These are phyloP conservation scores for Cataglyphis livida DNA, from an alignment of 2,888 invertebrate species.

Conservation along the genomic window DNA sequence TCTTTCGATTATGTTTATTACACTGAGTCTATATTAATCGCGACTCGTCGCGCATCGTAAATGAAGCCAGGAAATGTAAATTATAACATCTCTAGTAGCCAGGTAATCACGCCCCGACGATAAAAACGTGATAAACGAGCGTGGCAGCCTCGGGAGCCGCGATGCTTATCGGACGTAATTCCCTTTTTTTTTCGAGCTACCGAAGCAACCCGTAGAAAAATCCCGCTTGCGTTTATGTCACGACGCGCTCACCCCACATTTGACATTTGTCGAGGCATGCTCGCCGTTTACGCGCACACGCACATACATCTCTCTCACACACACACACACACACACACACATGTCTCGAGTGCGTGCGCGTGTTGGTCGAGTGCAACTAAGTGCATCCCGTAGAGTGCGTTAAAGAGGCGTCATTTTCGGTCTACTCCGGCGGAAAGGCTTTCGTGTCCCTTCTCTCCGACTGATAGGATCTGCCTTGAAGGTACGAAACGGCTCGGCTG, in stretches of 20 bases:
- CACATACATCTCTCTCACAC: not conserved
- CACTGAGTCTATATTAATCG: slow-evolving; percentile 55
- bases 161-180: slow-evolving; percentile 73
- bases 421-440: slow-evolving; percentile 58
- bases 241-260: slow-evolving; percentile 46
- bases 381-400: slow-evolving; percentile 63
- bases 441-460: slow-evolving; percentile 23
- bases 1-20: slow-evolving; percentile 64
- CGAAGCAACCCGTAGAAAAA: slow-evolving; percentile 67
- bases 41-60: slow-evolving; percentile 32
- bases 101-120: slow-evolving; percentile 75
- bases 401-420: slow-evolving; percentile 68
- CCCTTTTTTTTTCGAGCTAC: slow-evolving; percentile 63
- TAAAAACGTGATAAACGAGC: slow-evolving; percentile 78
- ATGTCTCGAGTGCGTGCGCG: not conserved
- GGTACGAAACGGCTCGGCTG: slow-evolving; percentile 47
- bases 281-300: slow-evolving; percentile 11
- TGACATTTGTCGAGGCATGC: slow-evolving; percentile 40
- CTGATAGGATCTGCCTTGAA: slow-evolving; percentile 65
- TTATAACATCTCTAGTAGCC: slow-evolving; percentile 70
- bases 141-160: slow-evolving; percentile 59
- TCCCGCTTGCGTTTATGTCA: slow-evolving; percentile 61
- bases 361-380: slow-evolving; percentile 57
- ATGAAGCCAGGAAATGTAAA: slow-evolving; percentile 72
- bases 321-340: not conserved